Conservation (phyloP, 2,888 invertebrate genomes). For the Pristionchus fissidentatus region DNA sequence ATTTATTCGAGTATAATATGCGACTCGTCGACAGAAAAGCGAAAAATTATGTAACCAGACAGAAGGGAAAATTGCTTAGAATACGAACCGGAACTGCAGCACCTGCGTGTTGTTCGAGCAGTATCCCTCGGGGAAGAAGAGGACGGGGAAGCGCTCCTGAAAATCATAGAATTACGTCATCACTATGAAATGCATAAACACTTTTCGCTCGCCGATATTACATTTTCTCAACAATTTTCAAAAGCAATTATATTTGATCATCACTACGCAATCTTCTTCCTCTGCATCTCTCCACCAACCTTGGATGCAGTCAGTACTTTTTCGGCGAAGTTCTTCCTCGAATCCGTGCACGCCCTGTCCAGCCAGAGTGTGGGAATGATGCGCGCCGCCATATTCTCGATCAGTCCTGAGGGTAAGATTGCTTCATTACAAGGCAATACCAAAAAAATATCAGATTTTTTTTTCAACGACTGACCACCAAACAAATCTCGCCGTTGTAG, state of each 20-base stretch:
- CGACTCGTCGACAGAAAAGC: too few species aligned
- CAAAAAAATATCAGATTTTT: neutral
- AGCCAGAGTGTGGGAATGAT: slow-evolving; percentile 45
- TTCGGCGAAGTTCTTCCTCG: slow-evolving; percentile 11
- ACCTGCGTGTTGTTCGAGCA: slow-evolving; percentile 46
- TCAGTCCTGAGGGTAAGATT: neutral
- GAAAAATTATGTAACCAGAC: neutral
- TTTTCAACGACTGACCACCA: too few species aligned
- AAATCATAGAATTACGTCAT: neutral
- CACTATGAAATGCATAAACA: too few species aligned
- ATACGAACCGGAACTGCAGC: slow-evolving; percentile 41
- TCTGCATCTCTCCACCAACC: neutral
- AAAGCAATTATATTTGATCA: neutral
- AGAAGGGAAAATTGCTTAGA: neutral
- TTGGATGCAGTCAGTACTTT: slow-evolving; percentile 10
- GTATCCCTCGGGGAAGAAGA: slow-evolving; percentile 47
- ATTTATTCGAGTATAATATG: too few species aligned
- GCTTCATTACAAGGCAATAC: neutral
- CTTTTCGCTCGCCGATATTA: neutral
- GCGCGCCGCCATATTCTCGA: slow-evolving; percentile 28
- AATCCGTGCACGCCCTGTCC: slow-evolving; percentile 26
- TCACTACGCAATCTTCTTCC: neutral
- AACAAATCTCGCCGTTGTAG: too few species aligned
- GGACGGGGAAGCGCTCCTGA: slow-evolving; percentile 27
- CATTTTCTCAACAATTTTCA: neutral